Evolutionary conservation across 2,888 invertebrate genomes (phyloP).

Genomic region (Drosophila neotestacea): DNA sequence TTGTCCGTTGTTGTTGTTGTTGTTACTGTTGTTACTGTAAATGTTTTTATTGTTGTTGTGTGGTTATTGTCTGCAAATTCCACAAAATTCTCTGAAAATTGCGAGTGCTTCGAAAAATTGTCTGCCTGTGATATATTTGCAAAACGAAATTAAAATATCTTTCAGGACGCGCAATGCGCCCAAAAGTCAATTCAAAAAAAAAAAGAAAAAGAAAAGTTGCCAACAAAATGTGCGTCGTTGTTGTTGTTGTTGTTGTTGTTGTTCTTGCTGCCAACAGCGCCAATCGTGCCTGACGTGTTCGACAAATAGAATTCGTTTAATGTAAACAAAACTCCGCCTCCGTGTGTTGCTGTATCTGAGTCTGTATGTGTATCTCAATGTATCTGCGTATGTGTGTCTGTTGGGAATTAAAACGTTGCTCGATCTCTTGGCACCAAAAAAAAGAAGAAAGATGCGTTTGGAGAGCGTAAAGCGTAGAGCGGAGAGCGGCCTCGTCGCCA

Average conservation of each 20-base stretch:
- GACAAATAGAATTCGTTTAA: constrained; percentile 81
- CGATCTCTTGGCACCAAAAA: constrained; percentile 52
- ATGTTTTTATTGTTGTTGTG: constrained; percentile 20
- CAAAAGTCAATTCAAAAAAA: constrained; percentile 51
- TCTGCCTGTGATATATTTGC: constrained; percentile 46
- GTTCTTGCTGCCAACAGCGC: constrained; percentile 45
- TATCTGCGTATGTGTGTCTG: constrained; percentile 29
- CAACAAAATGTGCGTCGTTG: constrained; percentile 31
- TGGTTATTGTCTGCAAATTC: constrained; percentile 60
- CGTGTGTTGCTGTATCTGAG: constrained; percentile 52
- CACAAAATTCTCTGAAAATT: constrained; percentile 65
- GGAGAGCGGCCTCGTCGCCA: constrained; percentile 55
- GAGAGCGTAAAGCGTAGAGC: constrained; percentile 31
- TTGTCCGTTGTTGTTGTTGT: constrained; percentile 33
- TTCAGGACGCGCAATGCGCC: constrained; percentile 55
- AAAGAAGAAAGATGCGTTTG: constrained; percentile 30
- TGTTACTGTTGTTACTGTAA: not conserved
- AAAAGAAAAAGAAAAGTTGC: constrained; percentile 30
- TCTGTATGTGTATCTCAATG: constrained; percentile 21
- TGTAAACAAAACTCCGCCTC: constrained; percentile 85
- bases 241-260: constrained; percentile 38
- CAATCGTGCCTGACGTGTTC: constrained; percentile 76
- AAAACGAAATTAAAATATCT: constrained; percentile 81
- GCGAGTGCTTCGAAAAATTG: constrained; percentile 65
- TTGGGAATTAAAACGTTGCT: constrained; percentile 73